phyloP scores from a whole-genome alignment of 2,113 vertebrate genomes.

The Psilopsiagon aurifrons region DNA sequence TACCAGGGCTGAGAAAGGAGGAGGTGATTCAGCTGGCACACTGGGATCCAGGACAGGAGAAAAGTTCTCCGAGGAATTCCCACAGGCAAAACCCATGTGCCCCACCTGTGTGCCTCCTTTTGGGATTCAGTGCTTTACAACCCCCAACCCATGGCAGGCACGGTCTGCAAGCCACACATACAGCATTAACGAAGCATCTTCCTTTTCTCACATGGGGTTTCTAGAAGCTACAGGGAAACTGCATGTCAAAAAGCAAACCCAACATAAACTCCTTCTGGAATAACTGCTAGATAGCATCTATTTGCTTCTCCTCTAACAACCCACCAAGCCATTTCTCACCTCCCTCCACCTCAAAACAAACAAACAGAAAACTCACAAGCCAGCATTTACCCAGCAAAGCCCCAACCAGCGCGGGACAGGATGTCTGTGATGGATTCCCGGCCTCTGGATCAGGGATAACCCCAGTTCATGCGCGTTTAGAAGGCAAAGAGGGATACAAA shows the following conservation, averaged over 20 bases:
- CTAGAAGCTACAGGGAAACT: not conserved
- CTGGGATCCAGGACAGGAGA: fast-evolving
- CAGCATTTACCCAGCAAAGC: not conserved
- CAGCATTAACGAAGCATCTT: not conserved
- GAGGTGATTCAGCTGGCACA: not conserved
- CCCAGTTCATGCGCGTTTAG: fast-evolving
- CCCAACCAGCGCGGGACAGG: fast-evolving
- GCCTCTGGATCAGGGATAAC: not conserved
- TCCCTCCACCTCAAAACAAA: not conserved
- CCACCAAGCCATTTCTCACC: not conserved
- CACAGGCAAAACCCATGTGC: not conserved
- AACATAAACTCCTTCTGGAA: not conserved
- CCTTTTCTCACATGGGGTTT: not conserved
- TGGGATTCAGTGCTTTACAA: not conserved
- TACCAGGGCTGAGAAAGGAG: not conserved
- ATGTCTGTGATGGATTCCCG: fast-evolving
- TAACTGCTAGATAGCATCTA: not conserved
- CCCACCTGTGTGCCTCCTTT: not conserved
- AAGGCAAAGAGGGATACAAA: not conserved
- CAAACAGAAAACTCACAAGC: not conserved
- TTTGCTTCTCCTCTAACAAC: not conserved
- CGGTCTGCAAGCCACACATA: not conserved
- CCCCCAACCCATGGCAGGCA: not conserved
- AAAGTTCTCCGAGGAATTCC: not conserved
- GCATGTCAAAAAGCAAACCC: not conserved